phyloP scores from a whole-genome alignment of 2,888 invertebrate genomes.

The Caenorhabditis parvicauda region DNA sequence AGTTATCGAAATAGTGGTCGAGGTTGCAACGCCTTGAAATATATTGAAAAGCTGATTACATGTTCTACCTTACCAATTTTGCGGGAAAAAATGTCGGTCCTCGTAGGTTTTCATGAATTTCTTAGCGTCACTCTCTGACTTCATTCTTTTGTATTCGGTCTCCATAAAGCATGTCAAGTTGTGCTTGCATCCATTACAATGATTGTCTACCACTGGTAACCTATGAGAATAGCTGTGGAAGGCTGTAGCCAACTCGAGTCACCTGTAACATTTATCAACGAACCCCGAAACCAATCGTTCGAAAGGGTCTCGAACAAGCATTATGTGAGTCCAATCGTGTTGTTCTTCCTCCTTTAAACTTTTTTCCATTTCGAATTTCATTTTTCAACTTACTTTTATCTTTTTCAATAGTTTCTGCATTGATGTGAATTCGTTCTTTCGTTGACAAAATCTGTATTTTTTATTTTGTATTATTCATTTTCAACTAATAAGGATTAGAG shows the following conservation, averaged over 20 bases:
- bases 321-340: constrained; percentile 28
- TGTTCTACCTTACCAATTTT: constrained; percentile 33
- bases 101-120: constrained; percentile 22
- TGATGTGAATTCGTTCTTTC: too few species aligned
- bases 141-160: constrained; percentile 25
- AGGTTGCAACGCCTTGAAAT: constrained; percentile 25
- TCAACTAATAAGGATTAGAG: too few species aligned
- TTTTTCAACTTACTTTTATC: constrained; percentile 21
- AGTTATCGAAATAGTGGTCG: constrained; percentile 12
- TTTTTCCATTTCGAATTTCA: constrained; percentile 21
- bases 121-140: constrained; percentile 7
- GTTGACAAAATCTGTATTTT: too few species aligned
- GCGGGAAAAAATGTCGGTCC: constrained; percentile 47
- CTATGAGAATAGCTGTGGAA: constrained; percentile 6
- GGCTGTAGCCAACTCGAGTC: too few species aligned
- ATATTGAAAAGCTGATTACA: too few species aligned
- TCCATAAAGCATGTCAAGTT: constrained; percentile 49
- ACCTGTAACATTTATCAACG: constrained; percentile 43
- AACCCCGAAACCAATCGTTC: constrained; percentile 44
- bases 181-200: constrained; percentile 35
- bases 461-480: too few species aligned
- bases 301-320: constrained; percentile 42
- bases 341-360: too few species aligned
- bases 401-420: too few species aligned
- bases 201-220: constrained; percentile 10